These are phyloP conservation scores for Neelides folsomi DNA, from an alignment of 2,888 invertebrate species.

Conservation along the genomic window DNA sequence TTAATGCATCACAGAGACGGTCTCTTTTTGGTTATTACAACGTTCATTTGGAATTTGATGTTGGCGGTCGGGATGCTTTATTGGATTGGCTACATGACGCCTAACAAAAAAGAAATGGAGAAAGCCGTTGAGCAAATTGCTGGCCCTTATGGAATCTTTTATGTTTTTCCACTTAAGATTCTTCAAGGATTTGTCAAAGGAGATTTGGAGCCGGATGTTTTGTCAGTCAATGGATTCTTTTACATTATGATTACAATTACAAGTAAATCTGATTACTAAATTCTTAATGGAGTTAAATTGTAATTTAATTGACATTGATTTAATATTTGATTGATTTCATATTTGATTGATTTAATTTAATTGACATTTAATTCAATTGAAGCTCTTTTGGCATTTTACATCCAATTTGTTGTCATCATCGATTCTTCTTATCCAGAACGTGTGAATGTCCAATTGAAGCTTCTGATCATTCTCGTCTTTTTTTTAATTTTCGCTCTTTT, in stretches of 20 bases:
- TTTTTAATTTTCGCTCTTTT: slow-evolving; percentile 9
- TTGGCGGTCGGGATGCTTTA: slow-evolving; percentile 10
- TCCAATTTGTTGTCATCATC: slow-evolving; percentile 16
- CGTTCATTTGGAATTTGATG: slow-evolving; percentile 15
- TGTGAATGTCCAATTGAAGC: slow-evolving; percentile 12
- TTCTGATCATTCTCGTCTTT: slow-evolving; percentile 7
- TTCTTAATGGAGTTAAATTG: slow-evolving; percentile 3
- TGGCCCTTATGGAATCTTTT: slow-evolving; percentile 21
- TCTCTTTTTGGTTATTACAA: slow-evolving; percentile 10
- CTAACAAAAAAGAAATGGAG: slow-evolving; percentile 13
- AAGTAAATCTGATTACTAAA: slow-evolving; percentile 6
- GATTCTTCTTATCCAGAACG: slow-evolving; percentile 18
- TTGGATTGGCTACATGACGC: slow-evolving; percentile 21
- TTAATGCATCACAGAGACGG: slow-evolving; percentile 18
- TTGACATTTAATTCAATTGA: no score
- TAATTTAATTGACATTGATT: no score
- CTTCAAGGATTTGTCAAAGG: slow-evolving; percentile 19
- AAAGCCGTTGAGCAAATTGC: slow-evolving; percentile 9
- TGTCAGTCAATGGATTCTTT: slow-evolving; percentile 16
- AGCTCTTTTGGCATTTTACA: slow-evolving; percentile 13
- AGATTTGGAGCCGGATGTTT: slow-evolving; percentile 16
- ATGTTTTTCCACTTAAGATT: slow-evolving; percentile 19
- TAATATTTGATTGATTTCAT: no score
- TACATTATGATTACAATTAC: slow-evolving; percentile 13
- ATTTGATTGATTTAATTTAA: no score